These are phyloP conservation scores for Betta splendens DNA, from an alignment of 2,797 vertebrate species.

Conservation along the genomic window DNA sequence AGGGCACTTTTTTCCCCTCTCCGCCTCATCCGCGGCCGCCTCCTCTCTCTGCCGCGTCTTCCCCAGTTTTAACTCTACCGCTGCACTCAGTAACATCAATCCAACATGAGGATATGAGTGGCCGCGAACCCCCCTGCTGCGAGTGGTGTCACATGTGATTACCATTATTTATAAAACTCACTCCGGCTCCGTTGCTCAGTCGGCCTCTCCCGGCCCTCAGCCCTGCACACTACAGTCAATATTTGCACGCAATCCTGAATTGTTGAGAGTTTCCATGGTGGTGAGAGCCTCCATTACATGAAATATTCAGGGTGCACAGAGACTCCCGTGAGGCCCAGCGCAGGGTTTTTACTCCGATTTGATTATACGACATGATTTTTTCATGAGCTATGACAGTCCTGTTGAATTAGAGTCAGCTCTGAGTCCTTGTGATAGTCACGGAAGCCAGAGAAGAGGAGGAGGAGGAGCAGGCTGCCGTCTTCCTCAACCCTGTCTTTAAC, in stretches of 20 bases:
- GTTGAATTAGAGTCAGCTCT: slow-evolving; percentile 90
- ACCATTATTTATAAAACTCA: slow-evolving; percentile 90
- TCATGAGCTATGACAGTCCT: slow-evolving; percentile 94
- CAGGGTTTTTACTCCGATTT: slow-evolving; percentile 93
- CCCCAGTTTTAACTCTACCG: slow-evolving; percentile 55
- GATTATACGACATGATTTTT: slow-evolving; percentile 97
- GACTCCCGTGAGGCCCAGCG: slow-evolving; percentile 84
- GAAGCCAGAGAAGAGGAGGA: slow-evolving; percentile 74
- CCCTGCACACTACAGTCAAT: slow-evolving; percentile 88
- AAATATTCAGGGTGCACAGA: slow-evolving; percentile 89
- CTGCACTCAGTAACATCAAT: slow-evolving; percentile 68
- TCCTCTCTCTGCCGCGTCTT: slow-evolving; percentile 52
- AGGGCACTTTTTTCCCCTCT: slow-evolving; percentile 62
- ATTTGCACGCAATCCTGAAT: slow-evolving; percentile 91
- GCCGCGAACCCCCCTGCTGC: slow-evolving; percentile 78
- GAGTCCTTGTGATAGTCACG: slow-evolving; percentile 88
- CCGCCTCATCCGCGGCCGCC: slow-evolving; percentile 38
- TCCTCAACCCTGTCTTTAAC: slow-evolving; percentile 47
- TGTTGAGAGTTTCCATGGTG: slow-evolving; percentile 84
- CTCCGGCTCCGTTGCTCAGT: slow-evolving; percentile 80
- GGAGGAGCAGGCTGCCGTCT: slow-evolving; percentile 59
- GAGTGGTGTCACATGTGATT: slow-evolving; percentile 88
- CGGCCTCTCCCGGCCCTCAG: slow-evolving; percentile 73
- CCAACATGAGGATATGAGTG: slow-evolving; percentile 65
- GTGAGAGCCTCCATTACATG: slow-evolving; percentile 84